Evolutionary conservation across 2,797 vertebrate genomes (phyloP).

Genomic region (Acestrorhynchus altus): DNA sequence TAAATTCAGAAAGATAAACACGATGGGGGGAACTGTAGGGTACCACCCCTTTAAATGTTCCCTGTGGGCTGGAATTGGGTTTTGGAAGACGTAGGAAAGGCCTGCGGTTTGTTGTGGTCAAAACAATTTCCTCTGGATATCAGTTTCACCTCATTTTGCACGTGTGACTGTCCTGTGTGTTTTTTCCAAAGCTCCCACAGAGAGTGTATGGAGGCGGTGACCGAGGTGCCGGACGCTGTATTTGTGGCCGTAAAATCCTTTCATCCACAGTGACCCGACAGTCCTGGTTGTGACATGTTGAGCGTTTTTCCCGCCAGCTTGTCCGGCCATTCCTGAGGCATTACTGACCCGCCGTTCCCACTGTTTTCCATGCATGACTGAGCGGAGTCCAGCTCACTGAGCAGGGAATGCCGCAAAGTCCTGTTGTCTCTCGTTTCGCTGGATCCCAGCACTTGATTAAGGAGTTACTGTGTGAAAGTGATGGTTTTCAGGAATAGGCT

Average conservation of each 20-base stretch:
- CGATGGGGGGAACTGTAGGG: too few species aligned
- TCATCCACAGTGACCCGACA: too few species aligned
- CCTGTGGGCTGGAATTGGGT: too few species aligned
- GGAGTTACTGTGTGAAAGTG: too few species aligned
- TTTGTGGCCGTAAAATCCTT: neutral
- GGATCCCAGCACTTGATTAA: neutral
- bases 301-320: slow-evolving; percentile 46
- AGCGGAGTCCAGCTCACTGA: slow-evolving; percentile 72
- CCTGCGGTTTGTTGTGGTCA: too few species aligned
- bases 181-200: neutral
- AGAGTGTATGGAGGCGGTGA: neutral
- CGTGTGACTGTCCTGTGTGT: neutral
- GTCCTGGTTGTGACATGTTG: neutral
- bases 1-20: too few species aligned
- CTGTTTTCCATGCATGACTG: slow-evolving; percentile 79
- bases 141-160: too few species aligned
- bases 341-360: slow-evolving; percentile 75
- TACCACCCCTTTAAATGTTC: too few species aligned
- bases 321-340: slow-evolving; percentile 65
- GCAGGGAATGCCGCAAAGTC: slow-evolving; percentile 78
- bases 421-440: slow-evolving; percentile 34
- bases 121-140: too few species aligned
- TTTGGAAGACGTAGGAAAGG: too few species aligned
- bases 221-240: neutral
- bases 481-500: too few species aligned